Percentiles rank a stretch among this genome's conserved stretches.
Conservation (phyloP, 2,113 vertebrate genomes). For the Rhynchomys soricoides region DNA sequence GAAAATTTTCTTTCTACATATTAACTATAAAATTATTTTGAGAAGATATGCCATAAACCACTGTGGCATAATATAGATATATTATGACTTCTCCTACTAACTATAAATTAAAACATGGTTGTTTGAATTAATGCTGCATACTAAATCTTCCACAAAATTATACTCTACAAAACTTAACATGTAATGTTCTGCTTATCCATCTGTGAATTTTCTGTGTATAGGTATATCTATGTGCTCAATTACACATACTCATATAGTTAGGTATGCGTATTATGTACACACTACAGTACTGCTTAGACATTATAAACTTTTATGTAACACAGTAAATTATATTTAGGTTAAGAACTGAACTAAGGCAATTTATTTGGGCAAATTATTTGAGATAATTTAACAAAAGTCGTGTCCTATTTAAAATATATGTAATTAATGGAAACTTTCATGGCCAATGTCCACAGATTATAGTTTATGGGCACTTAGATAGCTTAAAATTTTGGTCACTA, state of each 20-base stretch:
- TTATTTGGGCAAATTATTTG: not conserved
- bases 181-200: not conserved
- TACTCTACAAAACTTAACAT: not conserved
- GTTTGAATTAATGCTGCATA: conserved; percentile 9
- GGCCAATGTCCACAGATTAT: not conserved
- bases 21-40: conserved; percentile 47
- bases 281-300: not conserved
- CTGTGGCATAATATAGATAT: not conserved
- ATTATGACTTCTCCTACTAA: not conserved
- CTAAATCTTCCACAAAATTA: not conserved
- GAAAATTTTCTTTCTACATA: not conserved
- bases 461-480: not conserved
- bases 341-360: not conserved
- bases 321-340: conserved; percentile 20
- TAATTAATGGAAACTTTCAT: not conserved
- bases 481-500: not conserved
- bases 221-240: not conserved
- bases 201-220: not conserved
- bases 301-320: not conserved
- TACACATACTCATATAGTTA: not conserved
- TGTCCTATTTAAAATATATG: not conserved
- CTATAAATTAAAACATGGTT: not conserved
- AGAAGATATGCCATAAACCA: not conserved
- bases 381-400: not conserved
- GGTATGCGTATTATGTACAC: not conserved